phyloP scores from a whole-genome alignment of 2,797 vertebrate species.

The Ceyx erithaca region DNA sequence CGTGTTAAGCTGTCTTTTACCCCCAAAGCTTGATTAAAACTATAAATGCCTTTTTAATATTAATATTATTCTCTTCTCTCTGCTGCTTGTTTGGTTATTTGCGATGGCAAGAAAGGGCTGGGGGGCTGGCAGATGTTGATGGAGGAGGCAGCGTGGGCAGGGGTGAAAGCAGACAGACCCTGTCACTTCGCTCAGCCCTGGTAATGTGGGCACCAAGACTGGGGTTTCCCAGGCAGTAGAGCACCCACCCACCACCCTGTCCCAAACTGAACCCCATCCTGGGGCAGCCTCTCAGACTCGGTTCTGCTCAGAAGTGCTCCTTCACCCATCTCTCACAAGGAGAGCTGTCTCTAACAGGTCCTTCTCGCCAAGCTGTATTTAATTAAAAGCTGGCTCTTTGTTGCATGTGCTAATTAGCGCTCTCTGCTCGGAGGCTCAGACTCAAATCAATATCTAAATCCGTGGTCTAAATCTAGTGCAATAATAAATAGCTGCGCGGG shows the following conservation, averaged over 20 bases:
- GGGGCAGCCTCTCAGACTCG: fast-evolving
- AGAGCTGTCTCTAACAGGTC: background rate
- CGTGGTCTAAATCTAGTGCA: background rate
- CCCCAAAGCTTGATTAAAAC: slow-evolving; percentile 75
- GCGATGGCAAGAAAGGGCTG: background rate
- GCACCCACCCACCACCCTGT: too few species aligned
- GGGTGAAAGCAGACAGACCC: fast-evolving
- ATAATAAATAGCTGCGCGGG: background rate
- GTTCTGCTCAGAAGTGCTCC: background rate
- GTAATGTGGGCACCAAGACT: fast-evolving
- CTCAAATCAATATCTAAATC: slow-evolving; percentile 45
- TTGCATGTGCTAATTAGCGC: slow-evolving; percentile 49
- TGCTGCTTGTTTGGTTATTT: slow-evolving; percentile 9
- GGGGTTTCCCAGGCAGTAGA: background rate
- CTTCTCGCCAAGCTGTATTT: slow-evolving; percentile 46
- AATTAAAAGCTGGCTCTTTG: slow-evolving; percentile 74
- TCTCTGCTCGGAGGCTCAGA: slow-evolving; percentile 36
- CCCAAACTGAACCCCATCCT: fast-evolving
- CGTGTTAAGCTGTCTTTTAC: slow-evolving; percentile 56
- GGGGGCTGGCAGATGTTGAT: background rate
- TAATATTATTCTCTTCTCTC: slow-evolving; percentile 21
- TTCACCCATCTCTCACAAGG: fast-evolving
- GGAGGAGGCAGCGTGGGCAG: background rate
- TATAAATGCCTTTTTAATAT: slow-evolving; percentile 69
- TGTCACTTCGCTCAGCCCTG: fast-evolving